Evolutionary conservation across 2,888 invertebrate species (phyloP).

Genomic region (Cotesia congregata): DNA sequence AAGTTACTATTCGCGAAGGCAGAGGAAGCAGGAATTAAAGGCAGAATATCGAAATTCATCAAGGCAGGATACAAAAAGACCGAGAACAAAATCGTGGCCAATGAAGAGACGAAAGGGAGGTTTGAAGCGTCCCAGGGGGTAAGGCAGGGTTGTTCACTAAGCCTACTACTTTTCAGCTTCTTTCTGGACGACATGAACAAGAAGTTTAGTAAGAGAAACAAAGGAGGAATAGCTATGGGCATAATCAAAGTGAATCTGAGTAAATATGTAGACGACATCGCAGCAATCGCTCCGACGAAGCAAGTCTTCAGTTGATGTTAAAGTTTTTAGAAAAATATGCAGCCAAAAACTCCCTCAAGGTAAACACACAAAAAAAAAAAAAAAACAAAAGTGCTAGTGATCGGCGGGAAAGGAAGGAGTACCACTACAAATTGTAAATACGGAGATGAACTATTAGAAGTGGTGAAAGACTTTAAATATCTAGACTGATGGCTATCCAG

Average conservation of each 20-base stretch:
- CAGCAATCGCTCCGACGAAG: background rate
- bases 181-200: constrained; percentile 42
- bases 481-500: constrained; percentile 35
- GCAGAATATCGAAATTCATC: constrained; percentile 35
- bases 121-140: constrained; percentile 39
- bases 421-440: constrained; percentile 16
- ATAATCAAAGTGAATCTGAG: constrained; percentile 13
- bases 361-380: constrained; percentile 27
- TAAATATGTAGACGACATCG: constrained; percentile 44
- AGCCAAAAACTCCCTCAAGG: constrained; percentile 29
- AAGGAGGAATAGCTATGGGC: constrained; percentile 30
- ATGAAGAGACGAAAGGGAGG: constrained; percentile 35
- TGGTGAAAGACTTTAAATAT: constrained; percentile 39
- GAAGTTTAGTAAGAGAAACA: constrained; percentile 9
- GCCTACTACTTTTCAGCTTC: constrained; percentile 39
- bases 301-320: constrained; percentile 35
- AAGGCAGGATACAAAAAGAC: constrained; percentile 35
- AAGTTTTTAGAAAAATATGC: constrained; percentile 28
- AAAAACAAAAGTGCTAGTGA: constrained; percentile 44
- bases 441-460: constrained; percentile 27
- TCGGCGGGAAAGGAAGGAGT: constrained; percentile 32
- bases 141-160: constrained; percentile 45
- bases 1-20: constrained; percentile 34
- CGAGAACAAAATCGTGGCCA: constrained; percentile 28
- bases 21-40: constrained; percentile 29